Evolutionary conservation across 2,888 invertebrate species (phyloP), one percentile per base, ranked within the genome.

Genomic region (Osedax frankpressi): DNA sequence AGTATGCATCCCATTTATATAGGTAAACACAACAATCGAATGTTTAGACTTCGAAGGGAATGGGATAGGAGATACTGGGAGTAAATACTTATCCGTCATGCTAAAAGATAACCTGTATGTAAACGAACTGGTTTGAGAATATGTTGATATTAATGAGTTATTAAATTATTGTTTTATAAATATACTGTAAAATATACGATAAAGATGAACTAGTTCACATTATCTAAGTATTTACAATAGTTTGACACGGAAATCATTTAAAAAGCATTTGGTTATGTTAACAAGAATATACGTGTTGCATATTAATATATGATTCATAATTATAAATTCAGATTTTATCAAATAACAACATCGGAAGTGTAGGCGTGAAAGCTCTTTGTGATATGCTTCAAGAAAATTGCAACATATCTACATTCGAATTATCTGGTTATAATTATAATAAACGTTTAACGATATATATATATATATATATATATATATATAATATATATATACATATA

Each of bases 281-380:
- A n/a, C n/a, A n/a, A n/a, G n/a, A n/a, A n/a, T n/a, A n/a, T n/a
- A n/a, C n/a, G n/a, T n/a, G 19, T 19, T 44, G 44, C 44, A 44
- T 44, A 6, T 11, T 44, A 11, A 44, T 44, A 11, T 44, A 44
- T 44, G 19, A 11, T 44, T 44, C 44, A 44, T 6, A 44, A 44
- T 44, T 44, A 44, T 44, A 44, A 11, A 78, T 76, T 11, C 77
- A 81, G 81, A 76, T 78, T 73, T 74, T 81, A 65, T 77, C 80
- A 1, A 81, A 81, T 74, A 81, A 81, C 73, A 74, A 75, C 67
- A 72, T 81, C 26, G 79, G 79, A 3, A 76, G 78, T 6, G 74
- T 75, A 3, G 81, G 81, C n/a, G 79, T 78, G n/a, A 76, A 77
- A 63, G 78, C 78, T 29, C 74, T 81, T 26, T 79, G 80, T 76